These are phyloP conservation scores for Ceyx erithaca DNA, from an alignment of 2,797 vertebrate genomes.

Conservation along the genomic window DNA sequence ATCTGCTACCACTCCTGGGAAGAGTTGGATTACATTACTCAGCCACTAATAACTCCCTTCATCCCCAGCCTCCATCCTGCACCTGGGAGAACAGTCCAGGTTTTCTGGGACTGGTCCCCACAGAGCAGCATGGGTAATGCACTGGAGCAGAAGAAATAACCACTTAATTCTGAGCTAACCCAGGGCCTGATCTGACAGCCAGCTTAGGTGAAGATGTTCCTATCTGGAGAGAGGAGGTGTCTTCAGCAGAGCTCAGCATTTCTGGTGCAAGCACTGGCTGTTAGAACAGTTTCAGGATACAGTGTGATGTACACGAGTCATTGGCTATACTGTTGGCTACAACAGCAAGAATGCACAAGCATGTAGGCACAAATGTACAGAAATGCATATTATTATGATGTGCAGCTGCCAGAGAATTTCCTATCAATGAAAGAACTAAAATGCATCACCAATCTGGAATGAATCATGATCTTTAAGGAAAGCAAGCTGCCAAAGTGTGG, in stretches of 20 bases:
- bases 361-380: not conserved
- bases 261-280: not conserved
- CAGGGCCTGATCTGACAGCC: not conserved
- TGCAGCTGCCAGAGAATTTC: constrained; percentile 38
- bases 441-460: constrained; percentile 41
- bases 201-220: not conserved
- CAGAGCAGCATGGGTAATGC: not conserved
- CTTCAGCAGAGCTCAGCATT: not conserved
- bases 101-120: accelerated
- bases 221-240: not conserved
- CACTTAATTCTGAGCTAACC: not conserved
- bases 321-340: not conserved
- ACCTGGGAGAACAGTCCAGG: not conserved
- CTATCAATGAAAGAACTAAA: not conserved
- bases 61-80: not conserved
- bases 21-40: not conserved
- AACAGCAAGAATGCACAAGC: not conserved
- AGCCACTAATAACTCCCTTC: not conserved
- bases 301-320: not conserved
- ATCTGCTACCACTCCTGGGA: not conserved
- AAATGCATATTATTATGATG: constrained; percentile 27
- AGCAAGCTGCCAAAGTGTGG: not conserved
- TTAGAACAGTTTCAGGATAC: not conserved
- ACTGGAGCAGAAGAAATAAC: not conserved
- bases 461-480: constrained; percentile 1